phyloP scores from a whole-genome alignment of 2,797 vertebrate species.

The Petrocephalus schoutedeni region DNA sequence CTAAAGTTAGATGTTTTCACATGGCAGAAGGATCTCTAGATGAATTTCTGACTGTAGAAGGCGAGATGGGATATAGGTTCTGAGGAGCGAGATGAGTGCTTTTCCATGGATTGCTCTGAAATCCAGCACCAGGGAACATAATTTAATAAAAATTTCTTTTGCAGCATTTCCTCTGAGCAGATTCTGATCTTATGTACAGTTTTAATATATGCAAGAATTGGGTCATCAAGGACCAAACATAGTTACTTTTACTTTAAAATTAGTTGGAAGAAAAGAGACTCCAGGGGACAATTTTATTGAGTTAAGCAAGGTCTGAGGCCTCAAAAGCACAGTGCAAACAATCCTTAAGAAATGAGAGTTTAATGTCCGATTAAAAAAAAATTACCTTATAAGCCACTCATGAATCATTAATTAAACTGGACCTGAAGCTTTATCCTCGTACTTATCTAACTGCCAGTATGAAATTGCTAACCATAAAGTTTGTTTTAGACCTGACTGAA shows the following conservation, averaged over 20 bases:
- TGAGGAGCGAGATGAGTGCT: neutral
- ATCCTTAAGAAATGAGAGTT: neutral
- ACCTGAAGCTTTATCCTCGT: neutral
- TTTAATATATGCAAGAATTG: neutral
- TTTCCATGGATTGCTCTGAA: neutral
- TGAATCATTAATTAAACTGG: conserved; percentile 12
- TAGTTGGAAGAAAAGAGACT: neutral
- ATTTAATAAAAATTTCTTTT: neutral
- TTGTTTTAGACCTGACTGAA: neutral
- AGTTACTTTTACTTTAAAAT: neutral
- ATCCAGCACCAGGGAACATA: neutral
- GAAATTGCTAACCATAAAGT: neutral
- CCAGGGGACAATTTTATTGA: neutral
- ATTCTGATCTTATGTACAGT: neutral
- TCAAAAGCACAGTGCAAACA: neutral
- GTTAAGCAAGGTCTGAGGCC: neutral
- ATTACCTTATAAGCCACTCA: neutral
- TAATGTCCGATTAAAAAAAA: neutral
- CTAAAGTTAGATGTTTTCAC: too few relatives aligned
- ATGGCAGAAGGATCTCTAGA: neutral
- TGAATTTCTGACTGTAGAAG: neutral
- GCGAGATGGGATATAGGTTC: neutral
- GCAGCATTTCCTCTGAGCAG: neutral
- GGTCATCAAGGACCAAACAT: neutral
- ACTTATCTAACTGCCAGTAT: conserved; percentile 13